Percentiles rank a stretch among this genome's conserved stretches.
These are phyloP conservation scores for Teinopalpus imperialis DNA, from an alignment of 2,888 invertebrate species.

Conservation along the genomic window DNA sequence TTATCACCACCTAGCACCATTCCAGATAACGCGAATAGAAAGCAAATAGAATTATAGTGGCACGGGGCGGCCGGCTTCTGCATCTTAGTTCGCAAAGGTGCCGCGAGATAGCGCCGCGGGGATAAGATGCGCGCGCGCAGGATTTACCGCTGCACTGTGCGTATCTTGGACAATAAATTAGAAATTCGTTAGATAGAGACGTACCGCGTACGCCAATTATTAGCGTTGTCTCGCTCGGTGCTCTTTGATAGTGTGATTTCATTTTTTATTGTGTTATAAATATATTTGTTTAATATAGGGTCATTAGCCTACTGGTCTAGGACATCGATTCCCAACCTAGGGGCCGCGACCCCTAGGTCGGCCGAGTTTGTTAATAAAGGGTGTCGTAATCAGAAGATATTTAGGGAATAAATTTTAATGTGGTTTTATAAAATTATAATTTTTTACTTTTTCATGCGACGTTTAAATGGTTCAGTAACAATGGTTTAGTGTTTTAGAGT, in stretches of 20 bases:
- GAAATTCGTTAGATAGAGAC: conserved; percentile 80
- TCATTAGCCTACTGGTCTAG: too few species aligned
- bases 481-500: too few species aligned
- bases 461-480: too few species aligned
- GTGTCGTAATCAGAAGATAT: too few species aligned
- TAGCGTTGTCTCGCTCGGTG: conserved; percentile 30
- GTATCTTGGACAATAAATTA: conserved; percentile 77
- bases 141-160: conserved; percentile 67
- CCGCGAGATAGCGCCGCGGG: conserved; percentile 71
- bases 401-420: too few species aligned
- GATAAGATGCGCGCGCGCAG: conserved; percentile 73
- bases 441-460: too few species aligned
- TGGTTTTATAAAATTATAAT: too few species aligned
- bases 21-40: conserved; percentile 43
- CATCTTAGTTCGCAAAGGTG: conserved; percentile 72
- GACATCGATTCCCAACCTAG: too few species aligned
- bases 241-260: neutral
- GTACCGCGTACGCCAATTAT: conserved; percentile 70
- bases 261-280: neutral
- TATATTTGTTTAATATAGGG: too few species aligned
- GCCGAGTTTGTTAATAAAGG: too few species aligned
- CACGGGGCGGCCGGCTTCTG: conserved; percentile 56
- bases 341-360: too few species aligned
- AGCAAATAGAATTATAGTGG: conserved; percentile 65
- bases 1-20: conserved; percentile 55